Evolutionary conservation across 2,888 invertebrate species (phyloP), one percentile per base, ranked within the genome.

Genomic region (Hanleya hanleyi): DNA sequence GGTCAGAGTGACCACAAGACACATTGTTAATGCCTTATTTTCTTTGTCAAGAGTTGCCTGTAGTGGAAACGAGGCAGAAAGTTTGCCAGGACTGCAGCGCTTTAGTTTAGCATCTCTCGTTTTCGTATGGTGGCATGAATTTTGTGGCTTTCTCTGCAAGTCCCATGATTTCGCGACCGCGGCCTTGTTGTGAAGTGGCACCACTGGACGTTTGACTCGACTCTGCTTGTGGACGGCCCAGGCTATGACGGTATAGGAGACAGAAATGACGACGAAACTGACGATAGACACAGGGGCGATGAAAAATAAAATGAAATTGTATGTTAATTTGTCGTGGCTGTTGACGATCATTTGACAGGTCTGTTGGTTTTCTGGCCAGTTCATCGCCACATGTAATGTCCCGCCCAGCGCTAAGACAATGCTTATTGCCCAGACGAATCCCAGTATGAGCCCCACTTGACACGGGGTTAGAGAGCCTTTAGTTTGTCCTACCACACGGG

Each of bases 231-330:
- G 78, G 4, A 83, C 85, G 9, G 79, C 79, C 50, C 81, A 69
- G n/a, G 82, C 80, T 38, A 86, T 84, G 64, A 83, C 73, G 41
- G 75, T 69, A 67, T 84, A 85, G 18, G 82, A 83, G 38, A 79
- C 35, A 33, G 78, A 68, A 57, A 85, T 84, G 64, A 82, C 70
- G 36, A 73, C 50, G 61, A 84, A 81, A 71, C 84, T 81, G 15
- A 85, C 71, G 64, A 80, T 62, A 35, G 79, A 77, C 38, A 84
- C 79, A 1, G 85, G 85, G 6, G 82, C 80, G 51, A 86, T 65
- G 73, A 85, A 84, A 71, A 82, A 84, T n/a, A 86, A 74, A 41
- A 84, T 79, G 61, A 83, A 83, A 76, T 84, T 82, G 70, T 82
- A 81, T 29, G 73, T 76, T n/a, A 71, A 73, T 22, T 77, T 71